Base-by-base conservation (phyloP, 2,888 invertebrate species). In the Chaetogeoica ovagalla region DNA sequence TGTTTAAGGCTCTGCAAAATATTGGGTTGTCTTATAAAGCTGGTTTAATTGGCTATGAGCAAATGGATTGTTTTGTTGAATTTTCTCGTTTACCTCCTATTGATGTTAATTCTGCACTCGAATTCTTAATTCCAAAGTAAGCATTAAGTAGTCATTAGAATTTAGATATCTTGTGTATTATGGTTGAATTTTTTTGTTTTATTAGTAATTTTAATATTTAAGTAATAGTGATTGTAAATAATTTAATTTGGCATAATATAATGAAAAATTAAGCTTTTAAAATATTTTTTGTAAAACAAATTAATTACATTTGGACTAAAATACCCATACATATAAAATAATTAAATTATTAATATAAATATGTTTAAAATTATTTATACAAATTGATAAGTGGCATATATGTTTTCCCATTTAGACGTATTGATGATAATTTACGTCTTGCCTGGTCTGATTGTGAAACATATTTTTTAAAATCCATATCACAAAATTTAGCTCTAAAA, bases 11-110 rank as follows among this genome's bases (percentile, higher is more conserved):
- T 39, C 87, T 98, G 0, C 86, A 90, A 0, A 90, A 89, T 82
- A 88, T 93, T 83, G 95, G 96, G 0, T 86, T 97, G 2, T 95
- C 93, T 65, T 95, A 93, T 85, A 90, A 93, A 82, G 91, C 91
- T 0, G 97, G 97, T 2, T 87, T 93, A 11, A 82, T 83, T 23
- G 55, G 69, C 6, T 74, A 76, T 15, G 82, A 81, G 23, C 71
- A 85, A 55, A 82, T 84, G 21, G 82, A 83, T 70, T 83, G 84
- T 69, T 82, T 84, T 30, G 82, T 84, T 30, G 84, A 85, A 63
- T 84, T 85, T 70, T 83, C 86, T 13, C 83, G 83, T 15, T 82
- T 92, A 82, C 89, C 91, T 39, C 94, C 96, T 0, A 88, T 95
- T 6, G 91, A 94, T 86, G 86, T 94, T 37, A 87, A 88, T 37